A percentile compares a stretch with the other conserved stretches of the same genome.
Conservation (phyloP, 2,797 vertebrate genomes). For the Phrynocephalus vlangalii region DNA sequence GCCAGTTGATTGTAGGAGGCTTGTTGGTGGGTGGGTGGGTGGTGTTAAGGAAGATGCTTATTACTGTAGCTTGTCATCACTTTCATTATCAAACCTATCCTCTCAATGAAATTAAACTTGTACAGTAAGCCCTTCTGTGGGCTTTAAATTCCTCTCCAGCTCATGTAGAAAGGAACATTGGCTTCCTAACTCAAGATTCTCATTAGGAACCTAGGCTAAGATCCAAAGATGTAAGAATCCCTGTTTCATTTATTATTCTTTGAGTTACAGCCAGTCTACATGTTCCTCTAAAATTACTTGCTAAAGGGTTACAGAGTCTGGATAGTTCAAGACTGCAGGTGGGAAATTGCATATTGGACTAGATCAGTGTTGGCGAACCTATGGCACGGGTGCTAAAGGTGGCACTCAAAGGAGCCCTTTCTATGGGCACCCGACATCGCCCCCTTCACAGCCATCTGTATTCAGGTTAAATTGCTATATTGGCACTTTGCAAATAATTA, state of each 20-base stretch:
- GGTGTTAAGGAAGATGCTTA: background rate
- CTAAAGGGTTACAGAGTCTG: background rate
- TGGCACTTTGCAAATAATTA: too few species aligned
- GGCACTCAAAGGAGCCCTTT: too few species aligned
- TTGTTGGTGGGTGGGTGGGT: too few species aligned
- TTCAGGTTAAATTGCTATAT: too few species aligned
- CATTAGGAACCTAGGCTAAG: background rate
- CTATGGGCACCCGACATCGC: too few species aligned
- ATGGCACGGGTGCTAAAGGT: too few species aligned
- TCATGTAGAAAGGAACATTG: background rate
- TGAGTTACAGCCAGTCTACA: background rate
- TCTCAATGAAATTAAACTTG: conserved; percentile 6
- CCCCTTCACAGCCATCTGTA: too few species aligned
- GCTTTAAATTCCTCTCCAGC: background rate
- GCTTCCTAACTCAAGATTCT: background rate
- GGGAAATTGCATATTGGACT: background rate
- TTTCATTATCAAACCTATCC: background rate
- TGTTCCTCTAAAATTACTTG: background rate
- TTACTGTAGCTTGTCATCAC: background rate
- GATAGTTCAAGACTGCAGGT: background rate
- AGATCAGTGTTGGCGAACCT: too few species aligned
- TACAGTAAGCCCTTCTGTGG: background rate
- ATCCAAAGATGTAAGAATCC: background rate
- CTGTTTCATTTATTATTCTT: background rate
- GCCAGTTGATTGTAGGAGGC: too few species aligned